Base-by-base conservation (phyloP, 2,888 invertebrate genomes). In the Diadromus collaris region DNA sequence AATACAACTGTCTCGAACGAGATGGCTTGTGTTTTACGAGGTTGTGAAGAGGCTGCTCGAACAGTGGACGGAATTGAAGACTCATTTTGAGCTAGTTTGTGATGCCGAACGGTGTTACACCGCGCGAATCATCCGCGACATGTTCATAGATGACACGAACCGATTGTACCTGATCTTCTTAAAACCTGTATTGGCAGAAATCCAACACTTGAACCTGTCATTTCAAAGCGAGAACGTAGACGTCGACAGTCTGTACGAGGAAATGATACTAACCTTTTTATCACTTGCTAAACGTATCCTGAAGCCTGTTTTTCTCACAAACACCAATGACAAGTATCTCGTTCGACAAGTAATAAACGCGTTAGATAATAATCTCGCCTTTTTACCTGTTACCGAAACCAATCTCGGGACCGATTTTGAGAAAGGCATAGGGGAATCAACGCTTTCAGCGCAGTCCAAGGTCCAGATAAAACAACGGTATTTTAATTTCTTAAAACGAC, bases 11-110 rank as follows among this genome's bases (percentile, higher is more conserved):
- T 64, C 80, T 3, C 24, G 32, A 19, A 81, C 80, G 16, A 46
- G 81, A 2, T 85, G 85, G 84, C 74, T 85, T 9, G 78, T 83
- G 6, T 69, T 77, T 69, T 80, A 79, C 64, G 63, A 65, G 74
- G 82, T 82, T 29, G 19, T 82, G 24, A 58, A 69, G 19, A 21
- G 54, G 21, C 24, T 54, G 27, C 54, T 54, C 27, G 54, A 54
- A 27, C 82, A 85, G 64, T 82, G 79, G 81, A 32, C 79, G 58
- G 82, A 81, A 73, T 72, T 83, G 56, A 71, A 81, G 72, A 76
- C 73, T n/a, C 78, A 82, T 56, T 83, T 82, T 70, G 19, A 60
- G 13, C n/a, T 46, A 56, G 74, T 67, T 56, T 24, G 61, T 29
- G 24, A 61, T 44, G 51, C 44, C 16, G 38, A 77, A 76, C n/a